These are phyloP conservation scores for Anguilla megastoma DNA, from an alignment of 2,797 vertebrate genomes.

Conservation along the genomic window DNA sequence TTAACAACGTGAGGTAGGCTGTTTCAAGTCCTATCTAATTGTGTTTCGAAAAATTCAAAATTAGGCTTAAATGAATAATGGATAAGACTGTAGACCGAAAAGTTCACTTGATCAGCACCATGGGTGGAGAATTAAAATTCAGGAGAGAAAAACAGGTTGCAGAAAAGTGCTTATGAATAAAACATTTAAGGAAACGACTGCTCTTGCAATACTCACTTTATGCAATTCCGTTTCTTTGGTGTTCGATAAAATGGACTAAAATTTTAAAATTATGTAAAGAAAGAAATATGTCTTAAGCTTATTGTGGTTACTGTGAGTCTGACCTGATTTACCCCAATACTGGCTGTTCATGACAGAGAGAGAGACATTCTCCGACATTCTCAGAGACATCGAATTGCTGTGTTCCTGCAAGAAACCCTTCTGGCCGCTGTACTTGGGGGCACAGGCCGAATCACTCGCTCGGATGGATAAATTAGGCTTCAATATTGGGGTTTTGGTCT, in stretches of 20 bases:
- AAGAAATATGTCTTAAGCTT: neutral
- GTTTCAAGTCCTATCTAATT: neutral
- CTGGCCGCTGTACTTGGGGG: neutral
- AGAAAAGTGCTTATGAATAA: neutral
- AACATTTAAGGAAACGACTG: neutral
- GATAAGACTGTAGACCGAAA: neutral
- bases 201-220: neutral
- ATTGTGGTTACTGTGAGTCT: neutral
- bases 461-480: neutral
- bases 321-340: neutral
- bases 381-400: neutral
- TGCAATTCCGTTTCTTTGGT: neutral
- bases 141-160: neutral
- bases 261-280: neutral
- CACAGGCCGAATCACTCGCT: neutral
- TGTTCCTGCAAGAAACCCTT: slow-evolving; percentile 14
- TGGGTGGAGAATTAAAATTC: neutral
- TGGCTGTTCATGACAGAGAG: neutral
- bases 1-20: neutral
- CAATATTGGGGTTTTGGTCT: neutral
- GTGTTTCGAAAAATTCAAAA: neutral
- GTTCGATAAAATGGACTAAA: neutral
- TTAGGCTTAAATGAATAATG: neutral
- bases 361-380: neutral
- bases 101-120: neutral